Evolutionary conservation across 2,113 vertebrate species (phyloP), one percentile per base, ranked within the genome.

Genomic region (Addax nasomaculatus): DNA sequence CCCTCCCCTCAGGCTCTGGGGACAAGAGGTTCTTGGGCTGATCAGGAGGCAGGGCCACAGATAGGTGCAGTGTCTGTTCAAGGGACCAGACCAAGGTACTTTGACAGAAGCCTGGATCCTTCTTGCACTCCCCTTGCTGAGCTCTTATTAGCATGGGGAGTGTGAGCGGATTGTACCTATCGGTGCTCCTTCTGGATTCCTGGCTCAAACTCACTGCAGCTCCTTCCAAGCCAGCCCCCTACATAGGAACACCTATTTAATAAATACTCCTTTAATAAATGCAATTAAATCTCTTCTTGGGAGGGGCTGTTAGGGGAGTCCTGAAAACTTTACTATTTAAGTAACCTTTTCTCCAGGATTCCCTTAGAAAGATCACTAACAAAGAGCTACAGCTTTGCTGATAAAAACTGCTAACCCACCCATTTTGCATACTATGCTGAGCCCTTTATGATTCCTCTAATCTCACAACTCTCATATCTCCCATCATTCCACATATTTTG

Each of bases 371-470:
- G 83, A 17, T 47, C 2, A 27, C 25, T 39, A 53, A 93, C 43
- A 64, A 73, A 67, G 76, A n/a, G 15, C 47, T 49, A 13, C 36
- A 45, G 21, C 67, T 93, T 84, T 45, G 60, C 57, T 7, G 83
- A 76, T 25, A 29, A 67, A 80, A 60, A 33, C 3, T 11, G 0
- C 51, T 7, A 36, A 36, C 3, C 19, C 51, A 6, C 29, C 11
- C 0, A 0, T 25, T 51, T 55, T 2, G 33, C 64, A 53, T 53
- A 33, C 36, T 0, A 5, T 3, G 7, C 53, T 1, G 33, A 62
- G 43, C 23, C 10, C 78, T 14, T 15, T 3, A 13, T 6, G n/a
- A 19, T 51, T 33, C 19, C n/a, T 57, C 25, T 27, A 9, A 23
- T n/a, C 47, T 70, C 47, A 29, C 33, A 57, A 6, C 16, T 30